These are phyloP conservation scores for Uloborus diversus DNA, from an alignment of 1,140 invertebrate species.

Conservation along the genomic window DNA sequence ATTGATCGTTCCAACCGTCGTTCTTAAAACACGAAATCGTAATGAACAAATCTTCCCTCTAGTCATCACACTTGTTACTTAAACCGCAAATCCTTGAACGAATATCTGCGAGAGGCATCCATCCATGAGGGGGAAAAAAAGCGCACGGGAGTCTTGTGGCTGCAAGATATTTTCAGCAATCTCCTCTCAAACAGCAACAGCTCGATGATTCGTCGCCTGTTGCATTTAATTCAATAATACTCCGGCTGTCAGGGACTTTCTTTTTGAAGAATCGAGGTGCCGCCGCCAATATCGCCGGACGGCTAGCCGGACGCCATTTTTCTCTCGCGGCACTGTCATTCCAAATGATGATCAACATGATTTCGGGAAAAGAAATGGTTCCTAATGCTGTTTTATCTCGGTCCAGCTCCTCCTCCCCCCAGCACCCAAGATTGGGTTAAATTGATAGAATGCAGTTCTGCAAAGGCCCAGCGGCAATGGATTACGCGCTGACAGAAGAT, in stretches of 20 bases:
- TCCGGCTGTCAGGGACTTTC: not conserved
- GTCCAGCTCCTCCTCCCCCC: not conserved
- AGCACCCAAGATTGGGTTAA: constrained; percentile 36
- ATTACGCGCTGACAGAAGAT: not conserved
- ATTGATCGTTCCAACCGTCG: no score
- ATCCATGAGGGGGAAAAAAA: no score
- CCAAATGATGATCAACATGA: constrained; percentile 46
- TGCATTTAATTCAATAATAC: constrained; percentile 43
- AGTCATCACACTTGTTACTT: not conserved
- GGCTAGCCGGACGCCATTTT: not conserved
- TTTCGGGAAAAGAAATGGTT: constrained; percentile 39
- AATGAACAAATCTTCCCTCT: no score
- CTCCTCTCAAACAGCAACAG: constrained; percentile 20
- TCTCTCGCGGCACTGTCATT: not conserved
- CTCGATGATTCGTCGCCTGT: constrained; percentile 12
- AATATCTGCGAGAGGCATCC: no score
- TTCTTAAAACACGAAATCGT: no score
- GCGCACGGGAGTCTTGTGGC: no score
- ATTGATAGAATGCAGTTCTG: constrained; percentile 38
- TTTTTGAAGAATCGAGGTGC: constrained; percentile 23
- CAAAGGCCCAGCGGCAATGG: not conserved
- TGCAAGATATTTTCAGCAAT: no score
- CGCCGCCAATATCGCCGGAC: constrained; percentile 19
- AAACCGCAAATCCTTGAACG: no score
- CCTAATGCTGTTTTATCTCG: constrained; percentile 43